Conservation (phyloP, 2,888 invertebrate species). For the Pristionchus exspectatus region DNA sequence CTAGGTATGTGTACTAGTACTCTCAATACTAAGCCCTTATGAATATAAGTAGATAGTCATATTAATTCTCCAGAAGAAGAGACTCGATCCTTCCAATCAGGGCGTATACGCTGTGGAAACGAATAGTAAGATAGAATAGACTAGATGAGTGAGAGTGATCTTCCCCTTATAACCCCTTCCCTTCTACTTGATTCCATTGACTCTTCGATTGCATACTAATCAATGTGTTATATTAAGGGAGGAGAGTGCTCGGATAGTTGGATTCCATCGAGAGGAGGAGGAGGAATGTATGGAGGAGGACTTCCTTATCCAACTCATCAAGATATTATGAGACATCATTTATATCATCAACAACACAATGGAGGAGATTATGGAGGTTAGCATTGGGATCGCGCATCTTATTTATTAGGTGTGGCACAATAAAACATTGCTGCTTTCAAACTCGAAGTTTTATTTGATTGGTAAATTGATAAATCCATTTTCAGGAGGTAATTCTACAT, state of each 20-base stretch:
- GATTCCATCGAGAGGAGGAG: background rate
- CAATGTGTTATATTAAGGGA: constrained; percentile 9
- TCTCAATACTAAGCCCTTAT: background rate
- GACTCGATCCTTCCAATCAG: constrained; percentile 38
- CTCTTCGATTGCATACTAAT: constrained; percentile 41
- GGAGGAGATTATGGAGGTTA: background rate
- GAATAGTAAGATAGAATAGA: constrained; percentile 51
- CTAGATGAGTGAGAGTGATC: constrained; percentile 48
- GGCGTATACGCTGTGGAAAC: constrained; percentile 25
- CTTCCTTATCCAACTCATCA: background rate
- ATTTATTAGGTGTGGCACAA: too few species aligned
- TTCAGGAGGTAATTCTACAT: constrained; percentile 50
- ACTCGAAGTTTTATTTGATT: background rate
- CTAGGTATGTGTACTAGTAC: background rate
- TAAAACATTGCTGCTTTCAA: too few species aligned
- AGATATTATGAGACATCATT: background rate
- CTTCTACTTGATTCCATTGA: background rate
- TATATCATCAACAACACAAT: constrained; percentile 20
- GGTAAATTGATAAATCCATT: background rate
- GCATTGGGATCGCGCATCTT: background rate
- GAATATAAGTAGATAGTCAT: background rate
- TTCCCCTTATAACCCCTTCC: background rate
- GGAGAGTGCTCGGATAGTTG: constrained; percentile 39
- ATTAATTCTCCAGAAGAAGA: constrained; percentile 10
- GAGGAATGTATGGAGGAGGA: background rate